Evolutionary conservation across 2,888 invertebrate genomes (phyloP), one percentile per base, ranked within the genome.

Genomic region (Rotaria macrura): DNA sequence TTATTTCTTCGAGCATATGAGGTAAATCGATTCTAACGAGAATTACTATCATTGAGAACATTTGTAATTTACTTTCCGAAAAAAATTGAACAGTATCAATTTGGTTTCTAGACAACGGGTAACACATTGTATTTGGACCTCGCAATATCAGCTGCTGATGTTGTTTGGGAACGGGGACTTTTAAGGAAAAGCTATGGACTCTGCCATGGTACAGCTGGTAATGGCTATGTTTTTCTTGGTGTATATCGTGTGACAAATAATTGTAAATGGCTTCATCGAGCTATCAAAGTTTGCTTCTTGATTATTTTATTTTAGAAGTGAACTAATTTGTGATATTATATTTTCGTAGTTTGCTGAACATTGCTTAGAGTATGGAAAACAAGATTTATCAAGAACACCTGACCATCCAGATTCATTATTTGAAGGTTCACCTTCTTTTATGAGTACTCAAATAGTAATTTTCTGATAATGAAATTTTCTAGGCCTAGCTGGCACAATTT

Each of bases 191-290:
- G 96, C 14, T 95, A 94, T 90, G 94, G 95, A 87, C 91, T 96
- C 38, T 96, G 96, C 89, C 96, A 96, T 89, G 96, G 96, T 2
- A 94, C 94, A 7, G 92, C 95, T 87, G 96, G 96, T 86, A 96
- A 96, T 91, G 95, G 94, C 2, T 96, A 95, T 89, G 92, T 94
- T 17, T 95, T 96, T 89, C 91, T 96, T 85, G 93, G 93, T 88
- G 90, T 96, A 49, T 95, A 93, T 89, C 94, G 94, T 90, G 91
- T 93, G n/a, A 95, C 95, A 2, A 92, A 93, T 93, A 93, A 95
- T 87, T 90, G 92, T 25, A 92, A 93, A 87, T 93, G 95, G 89
- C 91, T 95, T 29, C 93, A 95, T 89, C 92, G 94, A 88, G 95
- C 95, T 2, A 87, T 88, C 54, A 91, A 91, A 90, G 92, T 86